Conservation (phyloP, 2,113 vertebrate species). For the Melanotaenia duboulayi region DNA sequence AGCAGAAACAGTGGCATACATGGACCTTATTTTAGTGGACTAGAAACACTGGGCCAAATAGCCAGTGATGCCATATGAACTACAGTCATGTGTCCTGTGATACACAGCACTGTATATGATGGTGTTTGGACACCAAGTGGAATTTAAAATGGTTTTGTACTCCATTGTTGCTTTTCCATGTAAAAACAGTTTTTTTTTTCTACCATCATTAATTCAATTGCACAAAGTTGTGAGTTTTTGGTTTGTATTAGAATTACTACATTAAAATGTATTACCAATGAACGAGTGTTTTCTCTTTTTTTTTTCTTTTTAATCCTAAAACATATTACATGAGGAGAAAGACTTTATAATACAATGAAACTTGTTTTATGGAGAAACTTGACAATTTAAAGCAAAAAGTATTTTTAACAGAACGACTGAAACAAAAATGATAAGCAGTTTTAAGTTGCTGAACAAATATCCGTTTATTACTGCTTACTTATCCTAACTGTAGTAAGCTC, state of each 20-base stretch:
- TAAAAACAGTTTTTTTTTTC: conserved; percentile 31
- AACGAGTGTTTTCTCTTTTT: conserved; percentile 4
- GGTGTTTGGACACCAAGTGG: conserved; percentile 11
- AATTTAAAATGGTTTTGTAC: not conserved
- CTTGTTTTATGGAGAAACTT: not conserved
- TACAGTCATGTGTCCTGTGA: conserved; percentile 16
- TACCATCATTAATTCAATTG: conserved; percentile 1
- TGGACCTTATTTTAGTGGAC: conserved; percentile 34
- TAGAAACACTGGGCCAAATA: not conserved
- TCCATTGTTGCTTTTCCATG: not conserved
- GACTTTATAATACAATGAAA: not conserved
- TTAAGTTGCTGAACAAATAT: conserved; percentile 10
- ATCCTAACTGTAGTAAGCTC: not conserved
- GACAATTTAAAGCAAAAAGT: not conserved
- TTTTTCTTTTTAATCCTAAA: not conserved
- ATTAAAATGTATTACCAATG: conserved; percentile 46
- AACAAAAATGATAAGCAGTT: conserved; percentile 3
- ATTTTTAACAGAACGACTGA: not conserved
- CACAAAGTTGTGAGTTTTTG: not conserved
- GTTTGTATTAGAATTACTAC: conserved; percentile 5
- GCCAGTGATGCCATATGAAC: conserved; percentile 12
- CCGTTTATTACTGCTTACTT: conserved; percentile 27
- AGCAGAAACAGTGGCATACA: not conserved
- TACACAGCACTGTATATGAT: conserved; percentile 3
- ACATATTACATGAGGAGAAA: not conserved